A percentile compares a stretch with the other conserved stretches of the same genome.
These are phyloP conservation scores for Sialis fuliginosa DNA, from an alignment of 2,888 invertebrate genomes.

Conservation along the genomic window DNA sequence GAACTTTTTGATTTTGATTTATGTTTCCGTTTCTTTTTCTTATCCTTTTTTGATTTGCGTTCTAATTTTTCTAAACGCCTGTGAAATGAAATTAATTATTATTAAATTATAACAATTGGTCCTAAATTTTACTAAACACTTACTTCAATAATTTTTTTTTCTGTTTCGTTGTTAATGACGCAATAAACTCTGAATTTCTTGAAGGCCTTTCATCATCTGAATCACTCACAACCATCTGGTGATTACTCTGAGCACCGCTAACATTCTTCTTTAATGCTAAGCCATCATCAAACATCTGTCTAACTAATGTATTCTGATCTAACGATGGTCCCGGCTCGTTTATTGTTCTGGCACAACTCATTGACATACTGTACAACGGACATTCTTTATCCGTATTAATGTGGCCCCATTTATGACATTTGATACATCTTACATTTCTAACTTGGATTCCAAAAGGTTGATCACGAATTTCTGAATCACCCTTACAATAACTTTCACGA, in stretches of 20 bases:
- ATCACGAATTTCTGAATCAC: conserved; percentile 92
- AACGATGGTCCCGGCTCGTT: conserved; percentile 42
- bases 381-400: conserved; percentile 96
- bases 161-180: conserved; percentile 69
- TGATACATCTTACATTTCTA: conserved; percentile 92
- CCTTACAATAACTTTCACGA: conserved; percentile 94
- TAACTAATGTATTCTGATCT: conserved; percentile 57
- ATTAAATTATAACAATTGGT: conserved; percentile 4
- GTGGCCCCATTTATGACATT: conserved; percentile 99
- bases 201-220: conserved; percentile 30
- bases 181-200: conserved; percentile 64
- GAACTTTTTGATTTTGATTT: background rate
- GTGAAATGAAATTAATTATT: conserved; percentile 15
- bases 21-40: conserved; percentile 10
- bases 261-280: conserved; percentile 66
- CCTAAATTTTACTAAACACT: conserved; percentile 13
- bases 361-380: conserved; percentile 72
- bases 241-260: conserved; percentile 20
- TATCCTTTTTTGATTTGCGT: conserved; percentile 24
- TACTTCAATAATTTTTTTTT: conserved; percentile 81
- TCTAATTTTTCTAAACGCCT: conserved; percentile 54
- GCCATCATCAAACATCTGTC: conserved; percentile 85
- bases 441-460: conserved; percentile 98
- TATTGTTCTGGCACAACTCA: conserved; percentile 61
- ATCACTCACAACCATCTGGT: conserved; percentile 39